Conservation (phyloP, 2,797 vertebrate species). For the Hirundo rustica region DNA sequence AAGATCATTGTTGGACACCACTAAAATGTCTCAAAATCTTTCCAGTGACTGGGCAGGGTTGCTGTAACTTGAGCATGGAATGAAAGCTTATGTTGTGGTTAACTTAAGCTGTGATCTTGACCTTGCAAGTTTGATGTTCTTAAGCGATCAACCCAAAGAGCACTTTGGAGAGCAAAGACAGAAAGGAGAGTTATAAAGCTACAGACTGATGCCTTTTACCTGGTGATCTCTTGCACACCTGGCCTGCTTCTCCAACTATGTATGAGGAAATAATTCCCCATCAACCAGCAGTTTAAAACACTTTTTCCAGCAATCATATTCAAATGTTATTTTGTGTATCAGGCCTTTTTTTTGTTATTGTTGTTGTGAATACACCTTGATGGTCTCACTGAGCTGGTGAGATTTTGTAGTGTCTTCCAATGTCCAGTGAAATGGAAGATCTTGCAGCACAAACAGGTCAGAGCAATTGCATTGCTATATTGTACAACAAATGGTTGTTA, state of each 20-base stretch:
- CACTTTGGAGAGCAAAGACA: not conserved
- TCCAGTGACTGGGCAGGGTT: not conserved
- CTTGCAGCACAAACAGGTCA: conserved; percentile 29
- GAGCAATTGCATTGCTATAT: not conserved
- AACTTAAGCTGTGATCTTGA: not conserved
- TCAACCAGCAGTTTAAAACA: not conserved
- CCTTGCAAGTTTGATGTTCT: not conserved
- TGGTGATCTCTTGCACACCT: not conserved
- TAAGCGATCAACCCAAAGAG: not conserved
- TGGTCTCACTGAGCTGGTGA: not conserved
- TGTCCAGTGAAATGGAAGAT: conserved; percentile 21
- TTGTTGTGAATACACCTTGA: not conserved
- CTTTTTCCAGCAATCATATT: not conserved
- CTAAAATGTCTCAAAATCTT: not conserved
- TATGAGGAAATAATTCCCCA: not conserved
- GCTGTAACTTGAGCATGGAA: not conserved
- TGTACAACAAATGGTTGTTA: conserved; percentile 39
- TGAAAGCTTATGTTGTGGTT: not conserved
- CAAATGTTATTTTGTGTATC: not conserved
- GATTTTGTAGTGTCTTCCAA: conserved; percentile 32
- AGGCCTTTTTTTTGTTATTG: not conserved
- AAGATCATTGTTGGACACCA: not conserved
- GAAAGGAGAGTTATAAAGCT: not conserved
- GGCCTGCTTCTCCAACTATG: not conserved
- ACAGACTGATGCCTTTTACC: not conserved